phyloP scores from a whole-genome alignment of 2,113 vertebrate species.

The Myrmophylax atrothorax region DNA sequence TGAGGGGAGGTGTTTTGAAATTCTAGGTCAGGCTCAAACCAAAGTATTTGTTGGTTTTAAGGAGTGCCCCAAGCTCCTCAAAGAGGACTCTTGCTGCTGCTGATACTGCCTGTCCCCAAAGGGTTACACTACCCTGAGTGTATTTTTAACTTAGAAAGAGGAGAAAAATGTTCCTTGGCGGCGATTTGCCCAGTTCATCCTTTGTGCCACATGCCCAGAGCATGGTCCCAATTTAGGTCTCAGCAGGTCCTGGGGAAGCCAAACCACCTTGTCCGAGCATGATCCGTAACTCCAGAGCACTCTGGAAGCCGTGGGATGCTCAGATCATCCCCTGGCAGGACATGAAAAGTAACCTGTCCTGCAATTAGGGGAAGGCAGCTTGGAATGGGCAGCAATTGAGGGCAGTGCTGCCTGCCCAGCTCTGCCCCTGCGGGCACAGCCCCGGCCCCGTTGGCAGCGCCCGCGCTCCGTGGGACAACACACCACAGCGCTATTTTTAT shows the following conservation, averaged over 20 bases:
- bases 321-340: constrained; percentile 30
- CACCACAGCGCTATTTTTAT: constrained; percentile 24
- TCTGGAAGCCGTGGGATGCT: background rate
- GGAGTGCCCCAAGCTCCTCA: background rate
- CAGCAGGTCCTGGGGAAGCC: background rate
- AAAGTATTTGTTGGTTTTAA: background rate
- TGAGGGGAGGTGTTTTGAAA: background rate
- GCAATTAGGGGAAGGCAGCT: constrained; percentile 16
- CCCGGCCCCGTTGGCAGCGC: background rate
- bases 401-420: background rate
- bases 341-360: constrained; percentile 37
- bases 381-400: background rate
- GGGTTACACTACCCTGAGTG: background rate
- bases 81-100: background rate
- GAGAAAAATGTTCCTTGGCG: background rate
- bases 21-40: background rate
- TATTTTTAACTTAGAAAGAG: constrained; percentile 14
- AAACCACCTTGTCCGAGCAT: background rate
- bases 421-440: background rate
- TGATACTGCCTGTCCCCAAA: background rate
- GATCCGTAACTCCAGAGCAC: background rate
- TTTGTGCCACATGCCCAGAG: background rate
- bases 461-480: accelerated
- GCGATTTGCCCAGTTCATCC: background rate
- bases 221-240: background rate